Conservation (phyloP, 2,113 vertebrate species). For the Megaceryle torquata region DNA sequence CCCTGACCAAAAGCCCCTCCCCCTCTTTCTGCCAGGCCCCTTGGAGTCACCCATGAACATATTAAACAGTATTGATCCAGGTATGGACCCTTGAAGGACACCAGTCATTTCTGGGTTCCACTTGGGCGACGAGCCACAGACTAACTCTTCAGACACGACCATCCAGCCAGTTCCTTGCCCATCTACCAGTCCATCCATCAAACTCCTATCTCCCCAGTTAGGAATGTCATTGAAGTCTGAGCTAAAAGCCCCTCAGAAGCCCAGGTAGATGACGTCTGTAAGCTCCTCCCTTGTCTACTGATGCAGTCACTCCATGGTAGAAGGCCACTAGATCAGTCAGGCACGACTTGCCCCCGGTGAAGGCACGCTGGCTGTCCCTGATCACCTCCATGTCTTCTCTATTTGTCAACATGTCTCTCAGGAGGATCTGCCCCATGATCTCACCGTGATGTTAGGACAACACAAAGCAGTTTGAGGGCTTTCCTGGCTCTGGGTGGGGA, state of each 20-base stretch:
- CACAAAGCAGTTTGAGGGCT: background rate
- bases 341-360: background rate
- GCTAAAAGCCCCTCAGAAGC: background rate
- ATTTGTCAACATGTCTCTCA: background rate
- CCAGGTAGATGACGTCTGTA: background rate
- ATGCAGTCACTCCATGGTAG: background rate
- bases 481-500: background rate
- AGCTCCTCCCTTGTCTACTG: background rate
- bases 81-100: background rate
- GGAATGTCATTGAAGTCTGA: fast-evolving
- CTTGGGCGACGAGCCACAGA: background rate
- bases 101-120: background rate
- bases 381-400: background rate
- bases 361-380: background rate
- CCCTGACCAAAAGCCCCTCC: too few relatives aligned
- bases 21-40: too few relatives aligned
- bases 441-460: background rate
- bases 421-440: background rate
- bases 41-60: too few relatives aligned
- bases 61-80: background rate
- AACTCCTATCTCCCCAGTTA: too few relatives aligned
- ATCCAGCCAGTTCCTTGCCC: background rate
- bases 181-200: background rate
- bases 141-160: too few relatives aligned
- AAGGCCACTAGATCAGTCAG: too few relatives aligned